Conservation (phyloP, 2,797 vertebrate genomes). For the Scolopax bukidnonensis region DNA sequence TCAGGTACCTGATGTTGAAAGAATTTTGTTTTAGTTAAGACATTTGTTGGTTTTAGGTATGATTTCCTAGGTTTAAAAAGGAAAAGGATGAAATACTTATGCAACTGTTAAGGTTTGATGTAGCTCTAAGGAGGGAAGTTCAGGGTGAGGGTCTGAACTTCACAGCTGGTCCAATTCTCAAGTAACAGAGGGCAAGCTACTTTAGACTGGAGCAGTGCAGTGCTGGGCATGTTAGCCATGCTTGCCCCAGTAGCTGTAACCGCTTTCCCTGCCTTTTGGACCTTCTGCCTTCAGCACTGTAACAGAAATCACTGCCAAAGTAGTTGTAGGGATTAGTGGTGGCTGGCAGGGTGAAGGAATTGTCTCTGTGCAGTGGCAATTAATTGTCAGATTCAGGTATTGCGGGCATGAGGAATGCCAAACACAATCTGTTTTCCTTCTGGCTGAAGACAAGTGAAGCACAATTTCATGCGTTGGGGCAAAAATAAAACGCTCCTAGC, state of each 20-base stretch:
- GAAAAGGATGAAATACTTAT: background rate
- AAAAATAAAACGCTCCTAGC: background rate
- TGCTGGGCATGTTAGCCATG: background rate
- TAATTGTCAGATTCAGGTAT: background rate
- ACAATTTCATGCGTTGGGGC: background rate
- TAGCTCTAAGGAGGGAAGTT: background rate
- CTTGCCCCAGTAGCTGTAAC: background rate
- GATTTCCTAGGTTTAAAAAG: background rate
- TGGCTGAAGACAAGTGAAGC: background rate
- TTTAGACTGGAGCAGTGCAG: background rate
- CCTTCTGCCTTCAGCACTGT: background rate
- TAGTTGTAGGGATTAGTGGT: background rate
- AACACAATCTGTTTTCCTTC: background rate
- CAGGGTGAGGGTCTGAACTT: background rate
- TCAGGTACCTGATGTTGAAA: conserved; percentile 4
- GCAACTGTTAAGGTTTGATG: background rate
- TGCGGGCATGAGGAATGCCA: background rate
- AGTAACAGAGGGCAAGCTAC: fast-evolving
- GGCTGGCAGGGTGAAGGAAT: background rate
- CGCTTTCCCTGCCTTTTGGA: background rate
- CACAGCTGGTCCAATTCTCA: background rate
- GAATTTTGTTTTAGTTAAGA: background rate
- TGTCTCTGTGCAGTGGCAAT: background rate
- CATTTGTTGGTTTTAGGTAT: background rate
- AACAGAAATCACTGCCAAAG: background rate